Percentiles rank a stretch among this genome's conserved stretches.
phyloP scores from a whole-genome alignment of 2,888 invertebrate species.

The Portevinia maculata region DNA sequence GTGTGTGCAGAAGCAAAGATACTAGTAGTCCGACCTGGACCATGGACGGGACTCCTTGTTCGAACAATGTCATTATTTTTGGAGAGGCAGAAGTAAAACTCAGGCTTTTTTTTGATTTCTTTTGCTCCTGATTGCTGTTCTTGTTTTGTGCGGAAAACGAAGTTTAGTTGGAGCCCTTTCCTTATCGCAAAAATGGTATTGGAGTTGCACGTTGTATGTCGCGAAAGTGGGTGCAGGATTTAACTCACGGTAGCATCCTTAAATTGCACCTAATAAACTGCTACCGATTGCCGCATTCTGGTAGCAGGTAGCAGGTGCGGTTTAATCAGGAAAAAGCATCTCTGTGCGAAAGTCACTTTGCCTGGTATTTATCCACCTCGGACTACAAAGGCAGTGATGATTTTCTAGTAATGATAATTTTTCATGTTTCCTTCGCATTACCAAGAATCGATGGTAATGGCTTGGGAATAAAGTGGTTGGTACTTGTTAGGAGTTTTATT shows the following conservation, averaged over 20 bases:
- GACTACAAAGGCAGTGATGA: conserved; percentile 54
- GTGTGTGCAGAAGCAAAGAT: conserved; percentile 18
- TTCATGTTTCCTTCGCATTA: conserved; percentile 65
- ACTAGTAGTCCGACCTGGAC: conserved; percentile 10
- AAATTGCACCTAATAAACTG: conserved; percentile 75
- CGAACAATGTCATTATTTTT: conserved; percentile 73
- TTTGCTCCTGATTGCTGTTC: background rate
- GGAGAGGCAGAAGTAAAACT: conserved; percentile 21
- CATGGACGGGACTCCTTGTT: conserved; percentile 28
- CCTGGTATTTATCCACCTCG: conserved; percentile 26
- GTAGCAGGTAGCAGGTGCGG: conserved; percentile 72
- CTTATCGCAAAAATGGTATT: conserved; percentile 60
- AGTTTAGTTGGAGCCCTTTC: conserved; percentile 50
- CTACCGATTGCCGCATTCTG: conserved; percentile 69
- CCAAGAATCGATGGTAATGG: conserved; percentile 72
- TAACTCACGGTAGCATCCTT: conserved; percentile 73
- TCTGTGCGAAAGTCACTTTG: conserved; percentile 41
- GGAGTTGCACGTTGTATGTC: conserved; percentile 50
- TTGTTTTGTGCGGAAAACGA: conserved; percentile 4
- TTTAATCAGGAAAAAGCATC: conserved; percentile 66
- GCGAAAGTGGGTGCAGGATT: conserved; percentile 66
- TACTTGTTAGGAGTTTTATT: conserved; percentile 3
- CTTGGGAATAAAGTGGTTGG: conserved; percentile 41
- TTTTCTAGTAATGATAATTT: conserved; percentile 72
- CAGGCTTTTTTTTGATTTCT: conserved; percentile 4